Conservation (phyloP, 2,888 invertebrate species). For the Cephonodes hylas region DNA sequence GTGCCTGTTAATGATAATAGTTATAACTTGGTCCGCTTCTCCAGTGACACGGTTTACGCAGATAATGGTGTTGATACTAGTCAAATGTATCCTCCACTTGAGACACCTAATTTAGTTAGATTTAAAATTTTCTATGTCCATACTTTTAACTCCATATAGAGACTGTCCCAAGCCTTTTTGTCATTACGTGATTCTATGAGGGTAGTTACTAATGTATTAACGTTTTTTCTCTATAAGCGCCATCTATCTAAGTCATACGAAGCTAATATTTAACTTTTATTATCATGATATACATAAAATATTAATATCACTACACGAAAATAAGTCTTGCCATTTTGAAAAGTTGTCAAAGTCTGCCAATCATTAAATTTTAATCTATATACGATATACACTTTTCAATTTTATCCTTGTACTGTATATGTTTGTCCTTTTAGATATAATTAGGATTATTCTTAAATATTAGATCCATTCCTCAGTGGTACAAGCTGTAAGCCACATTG, state of each 20-base stretch:
- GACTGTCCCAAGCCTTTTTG: neutral
- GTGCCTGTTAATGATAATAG: conserved; percentile 12
- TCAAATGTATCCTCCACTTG: neutral
- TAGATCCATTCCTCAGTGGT: neutral
- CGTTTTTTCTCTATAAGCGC: conserved; percentile 1
- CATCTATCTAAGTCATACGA: conserved; percentile 4
- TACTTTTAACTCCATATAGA: neutral
- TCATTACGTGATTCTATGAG: neutral
- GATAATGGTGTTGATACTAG: neutral
- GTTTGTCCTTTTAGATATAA: neutral
- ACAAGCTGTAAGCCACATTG: neutral
- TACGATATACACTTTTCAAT: neutral
- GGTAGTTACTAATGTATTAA: neutral
- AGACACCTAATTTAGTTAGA: neutral
- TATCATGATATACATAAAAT: neutral
- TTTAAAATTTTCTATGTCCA: neutral
- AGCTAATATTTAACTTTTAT: neutral
- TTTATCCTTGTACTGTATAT: neutral
- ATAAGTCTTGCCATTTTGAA: neutral
- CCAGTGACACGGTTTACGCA: conserved; percentile 7
- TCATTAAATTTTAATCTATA: conserved; percentile 6
- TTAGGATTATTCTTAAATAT: neutral
- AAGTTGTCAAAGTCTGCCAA: conserved; percentile 8
- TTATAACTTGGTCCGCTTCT: conserved; percentile 7
- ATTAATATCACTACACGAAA: neutral